Evolutionary conservation across 2,888 invertebrate genomes (phyloP), one percentile per base, ranked within the genome.

Genomic region (Eupithecia exiguata): DNA sequence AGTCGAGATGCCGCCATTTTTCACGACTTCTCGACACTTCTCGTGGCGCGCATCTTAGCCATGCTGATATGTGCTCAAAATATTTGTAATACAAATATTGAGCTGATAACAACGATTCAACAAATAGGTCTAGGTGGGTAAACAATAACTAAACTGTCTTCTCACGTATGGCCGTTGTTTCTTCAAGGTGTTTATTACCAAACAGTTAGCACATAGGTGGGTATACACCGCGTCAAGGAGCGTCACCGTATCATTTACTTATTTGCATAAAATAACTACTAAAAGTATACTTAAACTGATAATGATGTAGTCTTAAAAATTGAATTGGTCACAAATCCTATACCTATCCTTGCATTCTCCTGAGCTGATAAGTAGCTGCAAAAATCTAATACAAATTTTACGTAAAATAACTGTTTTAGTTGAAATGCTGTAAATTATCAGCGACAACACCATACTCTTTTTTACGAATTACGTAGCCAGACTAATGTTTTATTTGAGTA

Each of bases 131-230:
- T 38, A 66, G 21, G 40, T 18, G 18, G 9, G 35, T 66, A 66
- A 66, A 38, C 25, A 66, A 36, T 18, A 21, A 66, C 10, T 66
- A 66, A 70, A 74, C 49, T 70, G 30, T 69, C 46, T 69, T 21
- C 61, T 69, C 71, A 74, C 74, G 69, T 12, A 25, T 69, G 12
- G 63, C 63, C 58, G 71, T 66, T 74, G 69, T 74, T 68, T 68
- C 30, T 18, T 62, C 69, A 71, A 71, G 18, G 35, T 75, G 71
- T 69, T 75, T 69, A 62, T 72, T 66, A 40, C 61, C 40, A 46
- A 58, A 5, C 9, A 67, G 67, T 71, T 75, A 69, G 53, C 69
- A 75, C 46, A 12, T 68, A 36, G 16, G 18, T 46, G 46, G 46
- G n/a, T n/a, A n/a, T n/a, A 46, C 16, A 40, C 66, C n/a, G 36